Evolutionary conservation across 1,140 invertebrate genomes (phyloP).

Genomic region (Spodoptera frugiperda): DNA sequence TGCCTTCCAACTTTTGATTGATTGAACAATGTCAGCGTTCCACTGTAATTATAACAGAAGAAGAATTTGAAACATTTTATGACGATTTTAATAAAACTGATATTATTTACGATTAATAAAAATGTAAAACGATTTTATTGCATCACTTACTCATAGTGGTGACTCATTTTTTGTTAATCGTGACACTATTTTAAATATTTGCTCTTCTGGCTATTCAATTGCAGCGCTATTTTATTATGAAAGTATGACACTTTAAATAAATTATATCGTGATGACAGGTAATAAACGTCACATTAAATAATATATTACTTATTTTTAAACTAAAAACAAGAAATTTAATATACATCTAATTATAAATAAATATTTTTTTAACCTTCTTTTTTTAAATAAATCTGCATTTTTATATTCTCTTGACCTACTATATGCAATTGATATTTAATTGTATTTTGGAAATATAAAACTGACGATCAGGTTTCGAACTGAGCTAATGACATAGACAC

Average conservation of each 20-base stretch:
- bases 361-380: no score
- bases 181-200: not conserved
- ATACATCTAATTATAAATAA: not conserved
- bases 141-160: not conserved
- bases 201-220: not conserved
- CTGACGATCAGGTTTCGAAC: no score
- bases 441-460: no score
- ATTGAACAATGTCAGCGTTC: constrained; percentile 15
- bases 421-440: no score
- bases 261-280: not conserved
- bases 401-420: no score
- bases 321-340: not conserved
- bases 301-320: not conserved
- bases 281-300: not conserved
- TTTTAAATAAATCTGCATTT: no score
- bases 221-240: not conserved
- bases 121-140: constrained; percentile 16
- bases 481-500: no score
- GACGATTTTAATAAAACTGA: not conserved
- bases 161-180: not conserved
- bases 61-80: constrained; percentile 23
- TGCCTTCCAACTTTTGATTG: constrained; percentile 8
- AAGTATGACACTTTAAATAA: not conserved
- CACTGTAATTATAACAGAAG: constrained; percentile 7
- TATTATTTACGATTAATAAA: constrained; percentile 13